Percentiles rank a stretch among this genome's conserved stretches.
These are phyloP conservation scores for Opisthograptis luteolata DNA, from an alignment of 2,888 invertebrate species.

Conservation along the genomic window DNA sequence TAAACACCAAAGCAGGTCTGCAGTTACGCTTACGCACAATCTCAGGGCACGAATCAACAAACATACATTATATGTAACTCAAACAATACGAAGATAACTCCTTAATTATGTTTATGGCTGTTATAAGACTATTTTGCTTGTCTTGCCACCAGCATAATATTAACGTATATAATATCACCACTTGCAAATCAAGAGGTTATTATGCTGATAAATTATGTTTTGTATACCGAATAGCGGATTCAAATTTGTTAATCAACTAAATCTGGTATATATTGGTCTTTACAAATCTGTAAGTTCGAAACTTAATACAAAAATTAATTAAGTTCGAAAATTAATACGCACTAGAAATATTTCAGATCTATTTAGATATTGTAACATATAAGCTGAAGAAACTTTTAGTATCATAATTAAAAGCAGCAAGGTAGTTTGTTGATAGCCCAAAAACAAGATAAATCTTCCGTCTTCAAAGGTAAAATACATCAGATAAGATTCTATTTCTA, in stretches of 20 bases:
- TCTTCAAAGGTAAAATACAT: conserved; percentile 1
- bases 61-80: conserved; percentile 17
- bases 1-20: conserved; percentile 27
- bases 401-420: not conserved
- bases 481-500: conserved; percentile 11
- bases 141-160: conserved; percentile 9
- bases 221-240: conserved; percentile 3
- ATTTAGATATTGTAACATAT: too few relatives aligned
- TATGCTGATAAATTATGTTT: conserved; percentile 11
- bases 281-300: too few relatives aligned
- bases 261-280: too few relatives aligned
- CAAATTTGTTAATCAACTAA: conserved; percentile 2
- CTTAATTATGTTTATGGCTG: conserved; percentile 23
- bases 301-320: too few relatives aligned
- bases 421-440: not conserved
- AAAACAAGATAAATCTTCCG: not conserved
- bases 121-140: conserved; percentile 7
- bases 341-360: too few relatives aligned
- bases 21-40: conserved; percentile 30
- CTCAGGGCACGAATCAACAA: conserved; percentile 15
- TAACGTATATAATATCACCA: too few relatives aligned
- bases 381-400: too few relatives aligned
- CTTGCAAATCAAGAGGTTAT: conserved; percentile 9
- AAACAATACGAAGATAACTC: conserved; percentile 21
- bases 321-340: too few relatives aligned